Conservation (phyloP, 2,888 invertebrate species). For the Litoditis marina region DNA sequence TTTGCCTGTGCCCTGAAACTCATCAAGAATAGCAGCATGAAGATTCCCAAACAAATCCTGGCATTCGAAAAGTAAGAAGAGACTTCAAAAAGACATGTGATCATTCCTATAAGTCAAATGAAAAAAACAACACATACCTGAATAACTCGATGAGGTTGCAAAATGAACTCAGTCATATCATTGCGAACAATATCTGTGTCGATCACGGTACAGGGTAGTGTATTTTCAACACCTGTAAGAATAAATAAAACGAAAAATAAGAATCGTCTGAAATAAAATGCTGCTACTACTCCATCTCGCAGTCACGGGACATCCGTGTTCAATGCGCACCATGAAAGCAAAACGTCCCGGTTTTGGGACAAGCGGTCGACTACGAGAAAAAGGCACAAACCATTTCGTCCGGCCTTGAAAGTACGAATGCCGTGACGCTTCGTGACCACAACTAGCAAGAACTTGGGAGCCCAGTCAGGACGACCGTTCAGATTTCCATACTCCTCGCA, state of each 20-base stretch:
- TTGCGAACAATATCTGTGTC: conserved; percentile 34
- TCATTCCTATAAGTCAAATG: background rate
- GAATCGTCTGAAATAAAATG: too few species aligned
- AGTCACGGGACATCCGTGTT: too few species aligned
- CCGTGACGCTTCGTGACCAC: conserved; percentile 51
- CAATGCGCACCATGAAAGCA: too few species aligned
- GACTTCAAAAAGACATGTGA: background rate
- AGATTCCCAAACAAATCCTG: too few species aligned
- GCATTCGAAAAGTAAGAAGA: background rate
- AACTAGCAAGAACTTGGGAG: conserved; percentile 38
- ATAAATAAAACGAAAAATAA: background rate
- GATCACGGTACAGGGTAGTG: conserved; percentile 38
- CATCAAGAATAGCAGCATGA: too few species aligned
- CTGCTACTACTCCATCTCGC: too few species aligned
- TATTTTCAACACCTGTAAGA: conserved; percentile 23
- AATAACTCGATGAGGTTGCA: conserved; percentile 26
- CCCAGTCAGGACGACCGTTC: conserved; percentile 15
- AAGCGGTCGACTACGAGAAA: too few species aligned
- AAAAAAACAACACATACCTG: conserved; percentile 1
- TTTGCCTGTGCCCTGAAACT: conserved; percentile 51
- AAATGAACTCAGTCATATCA: conserved; percentile 41
- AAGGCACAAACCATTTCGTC: background rate
- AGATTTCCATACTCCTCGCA: conserved; percentile 12
- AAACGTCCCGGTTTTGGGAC: too few species aligned
- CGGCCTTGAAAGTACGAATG: conserved; percentile 18